phyloP scores from a whole-genome alignment of 2,888 invertebrate species.

The Hydraecia micacea region DNA sequence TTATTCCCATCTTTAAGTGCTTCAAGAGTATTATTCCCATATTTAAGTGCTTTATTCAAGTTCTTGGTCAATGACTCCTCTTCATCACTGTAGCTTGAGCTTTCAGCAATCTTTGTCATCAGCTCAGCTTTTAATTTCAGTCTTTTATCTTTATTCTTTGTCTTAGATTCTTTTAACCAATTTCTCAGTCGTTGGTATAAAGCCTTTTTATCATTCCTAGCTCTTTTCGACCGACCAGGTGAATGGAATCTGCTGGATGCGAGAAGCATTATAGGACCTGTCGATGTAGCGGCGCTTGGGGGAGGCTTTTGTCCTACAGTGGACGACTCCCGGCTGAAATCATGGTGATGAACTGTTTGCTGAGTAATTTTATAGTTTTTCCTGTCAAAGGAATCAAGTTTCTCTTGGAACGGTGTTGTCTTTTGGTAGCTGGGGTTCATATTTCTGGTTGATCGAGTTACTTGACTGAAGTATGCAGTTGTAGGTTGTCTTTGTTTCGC shows the following conservation, averaged over 20 bases:
- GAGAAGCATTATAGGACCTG: too few relatives aligned
- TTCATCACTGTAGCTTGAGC: constrained; percentile 43
- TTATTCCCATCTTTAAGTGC: constrained; percentile 12
- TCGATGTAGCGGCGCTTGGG: too few relatives aligned
- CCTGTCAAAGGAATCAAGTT: neutral
- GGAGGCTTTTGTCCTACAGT: too few relatives aligned
- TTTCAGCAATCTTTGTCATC: neutral
- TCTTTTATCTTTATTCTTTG: neutral
- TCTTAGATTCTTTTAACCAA: neutral
- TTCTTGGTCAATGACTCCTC: constrained; percentile 10
- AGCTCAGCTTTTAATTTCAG: neutral
- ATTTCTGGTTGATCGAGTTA: neutral
- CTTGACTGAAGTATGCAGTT: neutral
- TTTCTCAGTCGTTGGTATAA: neutral
- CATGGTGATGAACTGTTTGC: neutral
- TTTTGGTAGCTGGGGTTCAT: neutral
- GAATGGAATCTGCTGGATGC: neutral
- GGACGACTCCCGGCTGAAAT: neutral
- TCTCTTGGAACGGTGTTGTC: neutral
- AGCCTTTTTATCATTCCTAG: neutral
- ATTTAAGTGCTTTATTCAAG: constrained; percentile 17
- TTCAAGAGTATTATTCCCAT: neutral
- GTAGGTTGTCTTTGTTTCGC: neutral
- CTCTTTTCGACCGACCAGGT: too few relatives aligned
- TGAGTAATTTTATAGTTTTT: neutral